phyloP scores from a whole-genome alignment of 2,888 invertebrate genomes.

The Hesperia comma region DNA sequence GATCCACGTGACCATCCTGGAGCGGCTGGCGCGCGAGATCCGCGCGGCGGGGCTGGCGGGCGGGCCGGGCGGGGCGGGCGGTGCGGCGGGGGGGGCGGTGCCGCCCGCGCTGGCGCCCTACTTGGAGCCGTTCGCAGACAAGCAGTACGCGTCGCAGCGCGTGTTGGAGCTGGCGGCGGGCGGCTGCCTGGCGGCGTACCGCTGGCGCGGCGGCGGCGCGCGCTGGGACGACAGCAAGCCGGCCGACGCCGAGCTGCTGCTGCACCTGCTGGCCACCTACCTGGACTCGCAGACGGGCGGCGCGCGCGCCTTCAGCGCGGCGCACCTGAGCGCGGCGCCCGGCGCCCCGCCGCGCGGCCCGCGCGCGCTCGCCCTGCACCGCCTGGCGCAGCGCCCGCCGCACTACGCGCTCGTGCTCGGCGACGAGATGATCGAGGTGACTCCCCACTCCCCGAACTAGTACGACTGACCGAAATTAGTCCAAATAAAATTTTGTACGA shows the following conservation, averaged over 20 bases:
- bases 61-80: conserved; percentile 72
- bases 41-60: conserved; percentile 86
- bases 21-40: conserved; percentile 90
- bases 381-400: conserved; percentile 41
- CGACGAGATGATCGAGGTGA: conserved; percentile 53
- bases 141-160: conserved; percentile 92
- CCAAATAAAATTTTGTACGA: too few species aligned
- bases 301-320: conserved; percentile 61
- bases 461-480: too few species aligned
- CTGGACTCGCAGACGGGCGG: conserved; percentile 87
- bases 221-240: conserved; percentile 93
- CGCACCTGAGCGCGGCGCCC: conserved; percentile 58
- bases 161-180: conserved; percentile 91
- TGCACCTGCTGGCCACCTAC: conserved; percentile 93
- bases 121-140: conserved; percentile 91
- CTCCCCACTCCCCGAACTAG: conserved; percentile 18
- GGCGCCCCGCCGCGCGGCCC: conserved; percentile 74
- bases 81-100: conserved; percentile 53
- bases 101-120: conserved; percentile 86
- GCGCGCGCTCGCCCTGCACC: conserved; percentile 81
- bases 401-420: conserved; percentile 85
- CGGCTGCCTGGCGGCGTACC: conserved; percentile 94
- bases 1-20: conserved; percentile 93
- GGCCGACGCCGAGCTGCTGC: conserved; percentile 93
- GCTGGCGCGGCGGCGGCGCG: conserved; percentile 93